Base-by-base conservation (phyloP, 2,888 invertebrate genomes). In the Lasioglossum leucozonium region DNA sequence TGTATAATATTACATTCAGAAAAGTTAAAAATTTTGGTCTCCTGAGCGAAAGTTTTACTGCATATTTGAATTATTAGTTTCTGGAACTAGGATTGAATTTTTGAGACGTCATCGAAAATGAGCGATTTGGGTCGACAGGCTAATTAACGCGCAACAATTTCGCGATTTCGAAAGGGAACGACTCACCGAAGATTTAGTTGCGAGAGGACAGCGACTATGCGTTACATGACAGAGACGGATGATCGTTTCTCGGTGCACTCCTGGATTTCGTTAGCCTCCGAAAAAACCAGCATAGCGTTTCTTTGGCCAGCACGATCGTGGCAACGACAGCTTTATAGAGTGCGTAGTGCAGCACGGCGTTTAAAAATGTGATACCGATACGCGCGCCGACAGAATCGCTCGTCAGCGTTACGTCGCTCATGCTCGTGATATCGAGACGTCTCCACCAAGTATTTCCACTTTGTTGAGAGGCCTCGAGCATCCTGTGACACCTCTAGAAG, bases 331-430 rank as follows among this genome's bases (percentile, higher is more conserved):
- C 67, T 83, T 90, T 91, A 71, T 94, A 94, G 8, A 94, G 85
- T 30, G 92, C 88, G 81, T 94, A 94, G 77, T 94, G 93, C 13
- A 93, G 55, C 13, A 93, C 77, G 16, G 93, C 93, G 74, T 93
- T 93, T 0, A 92, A 55, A 67, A 93, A 87, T 22, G 92, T 89
- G 42, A 92, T 65, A 55, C 89, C 90, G 30, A 93, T 74, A 65
- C 82, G 87, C 16, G 72, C 72, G 42, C 91, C 72, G n/a, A 90
- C 76, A 18, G 91, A 90, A 30, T 92, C 92, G n/a, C 78, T 88
- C 6, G 81, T 77, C 81, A 72, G 18, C 40, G 58, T 72, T 58
- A 85, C 47, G 55, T 82, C 73, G 58, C 78, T 86, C 82, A 84
- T 88, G 51, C 51, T 79, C 40, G 40, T 11, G 40, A 40, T 4